A percentile compares a stretch with the other conserved stretches of the same genome.
Evolutionary conservation across 1,140 invertebrate species (phyloP).

Genomic region (Orussus abietinus): DNA sequence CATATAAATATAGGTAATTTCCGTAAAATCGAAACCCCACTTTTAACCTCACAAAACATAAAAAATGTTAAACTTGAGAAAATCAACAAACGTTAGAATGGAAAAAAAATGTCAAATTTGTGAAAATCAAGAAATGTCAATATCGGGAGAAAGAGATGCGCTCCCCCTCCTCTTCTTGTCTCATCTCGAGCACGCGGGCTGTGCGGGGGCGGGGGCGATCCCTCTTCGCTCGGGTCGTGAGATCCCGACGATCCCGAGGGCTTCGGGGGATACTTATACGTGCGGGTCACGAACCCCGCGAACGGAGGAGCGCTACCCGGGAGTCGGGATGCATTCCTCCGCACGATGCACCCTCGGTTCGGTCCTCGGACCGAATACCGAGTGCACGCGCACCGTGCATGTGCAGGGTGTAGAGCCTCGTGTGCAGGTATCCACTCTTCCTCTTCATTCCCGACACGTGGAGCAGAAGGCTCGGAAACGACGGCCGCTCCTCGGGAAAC

Average conservation of each 20-base stretch:
- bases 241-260: slow-evolving; percentile 12
- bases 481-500: too few species aligned
- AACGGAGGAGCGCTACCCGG: neutral
- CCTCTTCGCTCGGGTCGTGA: slow-evolving; percentile 19
- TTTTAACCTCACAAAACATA: too few species aligned
- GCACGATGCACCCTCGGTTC: neutral
- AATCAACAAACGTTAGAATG: neutral
- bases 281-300: slow-evolving; percentile 13
- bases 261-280: slow-evolving; percentile 13
- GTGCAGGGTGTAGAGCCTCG: too few species aligned
- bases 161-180: too few species aligned
- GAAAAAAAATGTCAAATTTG: neutral
- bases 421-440: too few species aligned
- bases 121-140: neutral
- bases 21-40: too few species aligned
- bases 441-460: too few species aligned
- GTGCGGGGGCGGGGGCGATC: slow-evolving; percentile 20
- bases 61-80: too few species aligned
- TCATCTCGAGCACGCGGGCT: too few species aligned
- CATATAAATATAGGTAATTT: too few species aligned
- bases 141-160: slow-evolving; percentile 6
- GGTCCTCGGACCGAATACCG: neutral
- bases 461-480: too few species aligned
- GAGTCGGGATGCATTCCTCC: neutral
- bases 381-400: too few species aligned